phyloP scores from a whole-genome alignment of 1,140 invertebrate species.

The Drosophila pachea region DNA sequence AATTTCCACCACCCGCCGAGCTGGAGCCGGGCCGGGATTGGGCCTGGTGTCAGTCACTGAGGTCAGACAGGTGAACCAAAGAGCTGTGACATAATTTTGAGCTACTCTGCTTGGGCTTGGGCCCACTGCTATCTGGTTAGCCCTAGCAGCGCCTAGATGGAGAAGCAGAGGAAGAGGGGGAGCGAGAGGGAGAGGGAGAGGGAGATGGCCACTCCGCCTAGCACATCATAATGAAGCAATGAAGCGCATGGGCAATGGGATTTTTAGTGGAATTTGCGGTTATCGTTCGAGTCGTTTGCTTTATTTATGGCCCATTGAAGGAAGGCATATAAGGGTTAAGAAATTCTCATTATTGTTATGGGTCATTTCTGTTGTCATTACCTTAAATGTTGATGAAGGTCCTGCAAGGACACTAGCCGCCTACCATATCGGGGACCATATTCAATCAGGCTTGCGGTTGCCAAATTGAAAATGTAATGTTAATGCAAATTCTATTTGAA shows the following conservation, averaged over 20 bases:
- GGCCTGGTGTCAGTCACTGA: constrained; percentile 5
- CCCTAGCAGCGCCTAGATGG: not conserved
- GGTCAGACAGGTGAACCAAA: constrained; percentile 41
- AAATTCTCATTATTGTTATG: constrained; percentile 49
- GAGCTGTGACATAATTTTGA: constrained; percentile 45
- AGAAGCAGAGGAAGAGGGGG: not conserved
- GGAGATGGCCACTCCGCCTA: constrained; percentile 16
- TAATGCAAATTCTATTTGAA: constrained; percentile 47
- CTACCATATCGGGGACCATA: constrained; percentile 6
- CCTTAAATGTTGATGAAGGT: constrained; percentile 49
- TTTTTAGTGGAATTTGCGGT: constrained; percentile 58
- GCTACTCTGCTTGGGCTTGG: constrained; percentile 19
- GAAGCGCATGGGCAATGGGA: constrained; percentile 29
- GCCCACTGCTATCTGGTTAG: constrained; percentile 29
- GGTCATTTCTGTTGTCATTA: constrained; percentile 44
- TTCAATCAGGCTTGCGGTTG: constrained; percentile 33
- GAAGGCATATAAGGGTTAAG: constrained; percentile 21
- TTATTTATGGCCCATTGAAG: constrained; percentile 43
- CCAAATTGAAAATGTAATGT: constrained; percentile 43
- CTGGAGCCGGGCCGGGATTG: constrained; percentile 2
- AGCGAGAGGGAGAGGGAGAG: not conserved
- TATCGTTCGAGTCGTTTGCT: constrained; percentile 51
- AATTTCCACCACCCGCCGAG: constrained; percentile 17
- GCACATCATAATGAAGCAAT: constrained; percentile 54
- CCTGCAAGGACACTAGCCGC: not conserved